Evolutionary conservation across 2,888 invertebrate species (phyloP).

Genomic region (Orthosia cruda): DNA sequence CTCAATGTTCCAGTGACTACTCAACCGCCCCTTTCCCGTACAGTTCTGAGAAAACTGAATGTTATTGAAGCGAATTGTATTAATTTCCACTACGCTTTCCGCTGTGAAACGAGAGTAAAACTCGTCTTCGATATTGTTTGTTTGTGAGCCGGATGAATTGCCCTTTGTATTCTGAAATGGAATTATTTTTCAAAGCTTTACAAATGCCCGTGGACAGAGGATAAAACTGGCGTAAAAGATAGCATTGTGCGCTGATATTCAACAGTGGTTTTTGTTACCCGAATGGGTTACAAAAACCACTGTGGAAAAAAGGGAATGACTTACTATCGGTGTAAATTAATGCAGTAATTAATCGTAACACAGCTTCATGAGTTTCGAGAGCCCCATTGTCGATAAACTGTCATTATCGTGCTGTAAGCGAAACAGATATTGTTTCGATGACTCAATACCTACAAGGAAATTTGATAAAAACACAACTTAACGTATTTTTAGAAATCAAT

Average conservation of each 20-base stretch:
- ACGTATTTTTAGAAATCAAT: slow-evolving; percentile 20
- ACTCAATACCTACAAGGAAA: slow-evolving; percentile 25
- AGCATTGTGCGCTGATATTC: neutral
- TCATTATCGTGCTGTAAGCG: slow-evolving; percentile 30
- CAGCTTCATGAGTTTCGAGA: slow-evolving; percentile 5
- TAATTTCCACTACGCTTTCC: slow-evolving; percentile 32
- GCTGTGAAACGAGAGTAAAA: slow-evolving; percentile 29
- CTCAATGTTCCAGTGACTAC: slow-evolving; percentile 35
- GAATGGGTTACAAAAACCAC: too few relatives aligned
- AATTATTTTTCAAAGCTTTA: slow-evolving; percentile 27
- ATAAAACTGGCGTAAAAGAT: slow-evolving; percentile 21
- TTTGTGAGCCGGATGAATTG: slow-evolving; percentile 25
- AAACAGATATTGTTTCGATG: slow-evolving; percentile 33
- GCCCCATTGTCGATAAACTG: slow-evolving; percentile 29
- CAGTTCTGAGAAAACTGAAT: slow-evolving; percentile 38
- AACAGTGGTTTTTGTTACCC: neutral
- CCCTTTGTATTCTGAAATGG: slow-evolving; percentile 19
- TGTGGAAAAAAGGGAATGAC: too few relatives aligned
- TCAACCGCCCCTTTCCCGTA: slow-evolving; percentile 13
- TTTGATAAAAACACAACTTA: slow-evolving; percentile 31
- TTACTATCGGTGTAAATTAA: slow-evolving; percentile 20
- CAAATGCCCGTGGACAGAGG: slow-evolving; percentile 1
- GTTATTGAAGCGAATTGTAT: slow-evolving; percentile 36
- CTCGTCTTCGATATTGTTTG: slow-evolving; percentile 17
- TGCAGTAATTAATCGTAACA: slow-evolving; percentile 21